Conservation (phyloP, 2,113 vertebrate species). For the Charadrius vociferus region DNA sequence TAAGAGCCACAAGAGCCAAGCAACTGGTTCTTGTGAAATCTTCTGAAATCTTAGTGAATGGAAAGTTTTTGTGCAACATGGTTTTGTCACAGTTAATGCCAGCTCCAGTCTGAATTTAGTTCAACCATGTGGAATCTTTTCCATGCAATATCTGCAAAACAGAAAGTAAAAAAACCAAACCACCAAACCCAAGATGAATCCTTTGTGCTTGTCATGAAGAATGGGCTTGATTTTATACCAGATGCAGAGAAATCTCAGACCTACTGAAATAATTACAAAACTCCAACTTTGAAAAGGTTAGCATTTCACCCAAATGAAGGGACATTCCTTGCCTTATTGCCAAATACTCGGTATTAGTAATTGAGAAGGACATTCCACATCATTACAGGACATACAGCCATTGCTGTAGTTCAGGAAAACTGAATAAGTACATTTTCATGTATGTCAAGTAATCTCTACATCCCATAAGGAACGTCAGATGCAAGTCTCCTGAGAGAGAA, state of each 20-base stretch:
- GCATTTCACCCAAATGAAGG: background rate
- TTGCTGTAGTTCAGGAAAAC: background rate
- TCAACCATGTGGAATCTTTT: background rate
- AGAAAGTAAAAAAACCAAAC: background rate
- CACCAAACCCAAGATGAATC: background rate
- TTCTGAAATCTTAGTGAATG: background rate
- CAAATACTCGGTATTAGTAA: background rate
- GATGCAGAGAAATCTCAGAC: background rate
- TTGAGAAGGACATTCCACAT: background rate
- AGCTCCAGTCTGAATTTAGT: background rate
- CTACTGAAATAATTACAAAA: background rate
- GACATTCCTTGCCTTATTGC: background rate
- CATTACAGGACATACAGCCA: background rate
- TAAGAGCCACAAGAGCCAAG: background rate
- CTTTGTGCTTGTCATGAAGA: background rate
- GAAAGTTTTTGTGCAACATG: background rate
- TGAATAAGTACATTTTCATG: background rate
- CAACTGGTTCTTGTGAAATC: no score
- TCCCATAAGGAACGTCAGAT: background rate
- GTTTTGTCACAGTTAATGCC: background rate
- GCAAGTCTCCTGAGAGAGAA: background rate
- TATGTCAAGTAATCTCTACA: background rate
- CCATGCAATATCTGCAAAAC: background rate
- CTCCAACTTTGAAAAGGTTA: background rate
- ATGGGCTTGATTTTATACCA: background rate